phyloP scores from a whole-genome alignment of 2,888 invertebrate genomes.

The Sminthurides aquaticus region DNA sequence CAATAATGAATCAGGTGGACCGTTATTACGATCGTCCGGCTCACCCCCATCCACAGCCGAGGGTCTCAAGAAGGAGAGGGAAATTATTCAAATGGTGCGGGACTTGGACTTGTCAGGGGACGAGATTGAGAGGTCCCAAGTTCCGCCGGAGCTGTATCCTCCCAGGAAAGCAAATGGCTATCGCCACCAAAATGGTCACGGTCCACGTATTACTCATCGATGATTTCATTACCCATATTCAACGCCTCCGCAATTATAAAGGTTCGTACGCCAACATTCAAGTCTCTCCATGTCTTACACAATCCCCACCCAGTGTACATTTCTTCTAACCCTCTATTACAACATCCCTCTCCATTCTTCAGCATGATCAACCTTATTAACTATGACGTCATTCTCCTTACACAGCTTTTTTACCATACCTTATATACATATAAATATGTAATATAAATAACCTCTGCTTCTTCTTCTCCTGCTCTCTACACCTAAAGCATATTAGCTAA shows the following conservation, averaged over 20 bases:
- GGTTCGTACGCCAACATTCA: neutral
- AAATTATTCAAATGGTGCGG: constrained; percentile 88
- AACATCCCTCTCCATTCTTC: neutral
- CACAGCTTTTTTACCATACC: neutral
- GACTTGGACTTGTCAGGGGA: constrained; percentile 76
- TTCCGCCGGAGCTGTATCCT: constrained; percentile 40
- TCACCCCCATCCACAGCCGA: constrained; percentile 49
- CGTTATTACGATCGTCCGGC: constrained; percentile 35
- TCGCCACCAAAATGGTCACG: constrained; percentile 34
- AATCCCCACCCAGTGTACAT: no score
- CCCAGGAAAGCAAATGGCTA: constrained; percentile 30
- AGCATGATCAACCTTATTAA: neutral
- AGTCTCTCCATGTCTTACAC: no score
- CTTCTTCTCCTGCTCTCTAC: no score
- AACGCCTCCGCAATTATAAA: neutral
- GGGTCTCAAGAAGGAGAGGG: constrained; percentile 78
- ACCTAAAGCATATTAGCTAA: no score
- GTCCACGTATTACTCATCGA: constrained; percentile 43
- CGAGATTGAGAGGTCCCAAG: constrained; percentile 55
- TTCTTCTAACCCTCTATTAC: neutral
- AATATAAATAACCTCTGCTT: no score
- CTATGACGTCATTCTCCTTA: neutral
- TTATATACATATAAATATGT: neutral
- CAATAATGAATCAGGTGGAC: constrained; percentile 42
- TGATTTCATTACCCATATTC: constrained; percentile 15